phyloP scores from a whole-genome alignment of 2,113 vertebrate genomes.

The Phocoena phocoena region DNA sequence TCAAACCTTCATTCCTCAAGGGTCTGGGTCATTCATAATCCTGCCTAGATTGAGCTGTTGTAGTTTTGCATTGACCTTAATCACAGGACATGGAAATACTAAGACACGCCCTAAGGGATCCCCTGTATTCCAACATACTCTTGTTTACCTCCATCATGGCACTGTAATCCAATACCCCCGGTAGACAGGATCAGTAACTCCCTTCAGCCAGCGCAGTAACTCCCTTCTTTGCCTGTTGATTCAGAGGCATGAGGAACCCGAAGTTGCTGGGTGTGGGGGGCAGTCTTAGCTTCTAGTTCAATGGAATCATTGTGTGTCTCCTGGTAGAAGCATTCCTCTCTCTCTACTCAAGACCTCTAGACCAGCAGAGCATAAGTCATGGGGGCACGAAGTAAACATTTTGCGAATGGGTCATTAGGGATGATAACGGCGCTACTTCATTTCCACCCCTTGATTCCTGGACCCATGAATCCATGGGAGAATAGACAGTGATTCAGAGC shows the following conservation, averaged over 20 bases:
- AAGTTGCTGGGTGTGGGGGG: background rate
- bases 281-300: background rate
- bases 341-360: background rate
- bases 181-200: too few species aligned
- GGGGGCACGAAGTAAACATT: background rate
- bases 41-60: background rate
- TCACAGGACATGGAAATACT: background rate
- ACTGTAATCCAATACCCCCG: background rate
- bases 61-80: background rate
- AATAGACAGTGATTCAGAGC: too few species aligned
- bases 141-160: background rate
- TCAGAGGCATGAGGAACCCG: background rate
- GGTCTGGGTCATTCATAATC: background rate
- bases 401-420: background rate
- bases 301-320: background rate
- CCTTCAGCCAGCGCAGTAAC: background rate
- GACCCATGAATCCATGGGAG: background rate
- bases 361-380: background rate
- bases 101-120: rapidly evolving
- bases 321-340: background rate
- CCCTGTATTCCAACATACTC: background rate
- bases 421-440: background rate
- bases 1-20: background rate
- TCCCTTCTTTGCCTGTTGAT: background rate
- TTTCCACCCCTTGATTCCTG: background rate